Evolutionary conservation across 2,797 vertebrate genomes (phyloP), one percentile per base, ranked within the genome.

Genomic region (Sebastes wilsoni): DNA sequence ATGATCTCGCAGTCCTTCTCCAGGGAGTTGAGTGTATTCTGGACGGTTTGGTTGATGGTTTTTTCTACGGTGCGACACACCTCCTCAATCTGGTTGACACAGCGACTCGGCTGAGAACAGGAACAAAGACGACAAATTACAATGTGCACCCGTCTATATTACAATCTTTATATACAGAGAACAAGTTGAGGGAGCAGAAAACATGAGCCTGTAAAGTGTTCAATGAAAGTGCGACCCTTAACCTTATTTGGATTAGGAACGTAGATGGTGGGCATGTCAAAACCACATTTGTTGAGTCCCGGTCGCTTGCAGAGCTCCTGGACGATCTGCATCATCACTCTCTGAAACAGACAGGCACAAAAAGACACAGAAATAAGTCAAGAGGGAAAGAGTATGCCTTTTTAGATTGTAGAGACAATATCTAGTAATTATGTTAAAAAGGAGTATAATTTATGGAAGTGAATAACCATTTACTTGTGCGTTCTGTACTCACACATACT

Each of bases 281-380:
- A 97, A n/a, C 97, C 97, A 87, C 97, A 97, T 80, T 97, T 97
- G 92, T 97, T 97, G 58, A 97, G 96, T 58, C 97, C 97, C 0
- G 96, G 96, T 27, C 96, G 92, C 87, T 97, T 97, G 83, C 97
- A 97, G 75, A 97, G 94, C 87, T 97, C 97, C 92, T 97, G 96
- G 36, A 97, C 97, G 13, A 97, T 97, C 93, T 97, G 97, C 97
- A 97, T 97, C 96, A 97, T 96, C 11, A 97, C 97, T 77, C 97
- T 94, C 97, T 97, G 91, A 55, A 62, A 83, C 4, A 72, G 28
- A 23, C 28, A 72, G 56, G 18, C 38, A 58, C 38, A 80, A 30
- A 64, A 72, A 72, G 3, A 72, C 16, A 78, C 34, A 79, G 1
- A 61, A 69, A 71, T 3, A 32, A 58, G 9, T 58, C n/a, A 65